Conservation (phyloP, 2,888 invertebrate genomes). For the Lagria hirta region DNA sequence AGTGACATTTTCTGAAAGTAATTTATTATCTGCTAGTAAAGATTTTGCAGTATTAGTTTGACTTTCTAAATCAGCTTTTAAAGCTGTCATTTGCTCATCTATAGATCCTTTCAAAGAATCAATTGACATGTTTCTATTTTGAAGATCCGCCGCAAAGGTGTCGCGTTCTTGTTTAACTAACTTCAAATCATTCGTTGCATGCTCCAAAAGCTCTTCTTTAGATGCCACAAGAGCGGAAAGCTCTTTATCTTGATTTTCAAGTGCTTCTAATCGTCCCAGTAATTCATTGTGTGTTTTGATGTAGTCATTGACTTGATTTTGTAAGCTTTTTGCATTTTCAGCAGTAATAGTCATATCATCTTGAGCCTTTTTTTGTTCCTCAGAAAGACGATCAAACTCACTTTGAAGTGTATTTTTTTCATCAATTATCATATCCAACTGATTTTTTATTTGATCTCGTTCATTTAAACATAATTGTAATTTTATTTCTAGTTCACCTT, state of each 20-base stretch:
- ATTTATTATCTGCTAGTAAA: slow-evolving; percentile 4
- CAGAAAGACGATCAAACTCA: no score
- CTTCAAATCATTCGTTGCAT: slow-evolving; percentile 28
- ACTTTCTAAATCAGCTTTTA: slow-evolving; percentile 21
- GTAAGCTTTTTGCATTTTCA: slow-evolving; percentile 32
- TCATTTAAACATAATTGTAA: neutral
- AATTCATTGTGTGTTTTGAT: slow-evolving; percentile 38
- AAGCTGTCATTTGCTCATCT: slow-evolving; percentile 4
- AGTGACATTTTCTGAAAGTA: slow-evolving; percentile 4
- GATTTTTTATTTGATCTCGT: slow-evolving; percentile 4
- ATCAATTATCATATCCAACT: slow-evolving; percentile 8
- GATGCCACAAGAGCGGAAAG: slow-evolving; percentile 29
- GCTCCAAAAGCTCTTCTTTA: slow-evolving; percentile 32
- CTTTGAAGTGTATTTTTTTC: no score
- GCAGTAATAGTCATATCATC: no score
- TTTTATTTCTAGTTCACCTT: no score
- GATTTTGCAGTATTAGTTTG: slow-evolving; percentile 7
- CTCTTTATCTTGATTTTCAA: slow-evolving; percentile 29
- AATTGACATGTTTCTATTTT: slow-evolving; percentile 8
- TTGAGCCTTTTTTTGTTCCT: no score
- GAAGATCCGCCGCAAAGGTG: slow-evolving; percentile 7
- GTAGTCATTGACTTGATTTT: slow-evolving; percentile 28
- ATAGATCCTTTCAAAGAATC: slow-evolving; percentile 6
- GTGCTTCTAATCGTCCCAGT: slow-evolving; percentile 39
- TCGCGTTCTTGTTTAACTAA: slow-evolving; percentile 2